Evolutionary conservation across 2,113 vertebrate genomes (phyloP), one percentile per base, ranked within the genome.

Genomic region (Tringa solitaria): DNA sequence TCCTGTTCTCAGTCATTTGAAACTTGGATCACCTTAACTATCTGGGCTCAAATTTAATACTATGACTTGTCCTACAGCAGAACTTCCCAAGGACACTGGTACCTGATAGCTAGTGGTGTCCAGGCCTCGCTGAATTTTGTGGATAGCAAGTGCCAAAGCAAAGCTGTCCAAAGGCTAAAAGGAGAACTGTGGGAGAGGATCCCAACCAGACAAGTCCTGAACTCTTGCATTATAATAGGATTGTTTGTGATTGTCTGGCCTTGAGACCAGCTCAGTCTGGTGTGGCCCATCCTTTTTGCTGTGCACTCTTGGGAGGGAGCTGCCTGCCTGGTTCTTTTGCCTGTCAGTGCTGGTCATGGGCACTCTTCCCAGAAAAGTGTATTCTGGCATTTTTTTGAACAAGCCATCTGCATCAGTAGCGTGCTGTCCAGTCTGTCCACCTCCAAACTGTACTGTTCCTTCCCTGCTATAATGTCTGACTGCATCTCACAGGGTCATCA

Each of bases 361-460:
- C 4, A 9, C 46, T 59, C 30, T 79, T 88, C 22, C 53, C 39
- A 73, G 45, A 32, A 88, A 68, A 59, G 27, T 45, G 4, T 14
- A 5, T 41, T 69, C 81, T 69, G 63, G 6, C 6, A 46, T 51
- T 16, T 45, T 24, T 72, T 68, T 79, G 45, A 56, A 19, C 32
- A 32, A 69, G 8, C 22, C 10, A 22, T 8, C 8, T 14, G 5
- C 0, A 0, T 30, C 46, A 54, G 19, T n/a, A 22, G 12, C 30
- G 22, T 45, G 48, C 17, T 8, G 23, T 43, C 35, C 15, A 7
- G 28, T 72, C 37, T 84, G 28, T 56, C 43, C 28, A 10, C 7
- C 9, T 23, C 57, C 67, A 41, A 7, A 7, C 17, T 33, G 43
- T 28, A 9, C 8, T 67, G 4, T 60, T 33, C 20, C 35, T 68